Percentiles rank a stretch among this genome's conserved stretches.
These are phyloP conservation scores for Ochropleura plecta DNA, from an alignment of 2,888 invertebrate genomes.

Conservation along the genomic window DNA sequence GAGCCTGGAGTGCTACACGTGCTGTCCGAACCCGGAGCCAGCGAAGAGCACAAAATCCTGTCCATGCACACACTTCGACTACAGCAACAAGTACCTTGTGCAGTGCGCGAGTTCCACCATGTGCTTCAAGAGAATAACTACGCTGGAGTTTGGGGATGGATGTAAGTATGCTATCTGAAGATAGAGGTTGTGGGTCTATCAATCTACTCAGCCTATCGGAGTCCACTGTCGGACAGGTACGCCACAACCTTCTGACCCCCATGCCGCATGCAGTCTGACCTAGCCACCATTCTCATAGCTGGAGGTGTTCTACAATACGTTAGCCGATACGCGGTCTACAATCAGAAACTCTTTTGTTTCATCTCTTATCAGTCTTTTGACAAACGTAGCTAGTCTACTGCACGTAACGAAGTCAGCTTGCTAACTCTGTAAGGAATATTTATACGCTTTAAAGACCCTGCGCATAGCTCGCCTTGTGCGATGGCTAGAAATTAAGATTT, in stretches of 20 bases:
- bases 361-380: not conserved
- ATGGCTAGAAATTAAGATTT: not conserved
- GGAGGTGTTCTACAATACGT: not conserved
- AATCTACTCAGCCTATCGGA: not conserved
- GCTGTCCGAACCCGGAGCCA: slow-evolving; percentile 69
- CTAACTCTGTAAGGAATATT: not conserved
- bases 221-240: not conserved
- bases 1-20: slow-evolving; percentile 79
- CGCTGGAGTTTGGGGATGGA: slow-evolving; percentile 91
- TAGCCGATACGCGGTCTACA: not conserved
- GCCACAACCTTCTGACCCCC: not conserved
- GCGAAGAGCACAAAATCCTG: slow-evolving; percentile 17
- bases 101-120: slow-evolving; percentile 94
- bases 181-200: not conserved
- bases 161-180: slow-evolving; percentile 83
- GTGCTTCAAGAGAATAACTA: slow-evolving; percentile 93
- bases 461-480: not conserved
- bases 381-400: not conserved
- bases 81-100: slow-evolving; percentile 90
- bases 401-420: not conserved
- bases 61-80: slow-evolving; percentile 93
- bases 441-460: not conserved
- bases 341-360: not conserved
- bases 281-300: not conserved
- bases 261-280: not conserved